These are phyloP conservation scores for Petromus typicus DNA, from an alignment of 2,113 vertebrate genomes.

Conservation along the genomic window DNA sequence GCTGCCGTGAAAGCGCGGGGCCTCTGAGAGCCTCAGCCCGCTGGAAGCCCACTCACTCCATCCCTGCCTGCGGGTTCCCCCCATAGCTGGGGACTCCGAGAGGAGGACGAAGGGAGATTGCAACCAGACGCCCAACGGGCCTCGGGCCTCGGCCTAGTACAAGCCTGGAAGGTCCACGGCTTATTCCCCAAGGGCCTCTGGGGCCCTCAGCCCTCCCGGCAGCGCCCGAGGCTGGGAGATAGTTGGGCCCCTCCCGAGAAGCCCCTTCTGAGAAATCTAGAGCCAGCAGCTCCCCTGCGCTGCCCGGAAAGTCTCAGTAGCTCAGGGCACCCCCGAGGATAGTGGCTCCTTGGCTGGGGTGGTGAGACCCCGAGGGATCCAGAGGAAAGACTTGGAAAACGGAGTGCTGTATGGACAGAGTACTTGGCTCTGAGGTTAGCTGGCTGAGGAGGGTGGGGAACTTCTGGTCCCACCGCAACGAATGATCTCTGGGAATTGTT, in stretches of 20 bases:
- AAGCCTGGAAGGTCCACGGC: not conserved
- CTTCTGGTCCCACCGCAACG: not conserved
- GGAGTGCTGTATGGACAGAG: not conserved
- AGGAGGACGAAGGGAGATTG: not conserved
- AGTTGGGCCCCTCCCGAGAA: not conserved
- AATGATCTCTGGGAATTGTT: not conserved
- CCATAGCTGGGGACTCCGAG: not conserved
- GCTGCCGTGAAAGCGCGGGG: not conserved
- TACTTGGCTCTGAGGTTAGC: not conserved
- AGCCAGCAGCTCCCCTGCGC: not conserved
- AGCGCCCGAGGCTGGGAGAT: not conserved
- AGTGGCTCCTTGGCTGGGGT: not conserved
- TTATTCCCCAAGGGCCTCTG: not conserved
- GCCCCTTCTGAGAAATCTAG: not conserved
- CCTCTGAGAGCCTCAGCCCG: not conserved
- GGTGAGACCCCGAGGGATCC: not conserved
- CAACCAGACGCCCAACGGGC: not conserved
- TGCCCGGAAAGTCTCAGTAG: conserved; percentile 9
- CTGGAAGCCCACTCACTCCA: not conserved
- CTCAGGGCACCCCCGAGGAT: not conserved
- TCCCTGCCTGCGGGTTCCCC: not conserved
- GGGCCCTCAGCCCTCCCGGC: not conserved
- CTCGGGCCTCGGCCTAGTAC: not conserved
- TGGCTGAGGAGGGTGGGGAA: not conserved
- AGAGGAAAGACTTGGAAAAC: not conserved